Percentiles rank a stretch among this genome's conserved stretches.
Conservation (phyloP, 92 coral and sea anemone genomes). For the Anthopleura xanthogrammica region DNA sequence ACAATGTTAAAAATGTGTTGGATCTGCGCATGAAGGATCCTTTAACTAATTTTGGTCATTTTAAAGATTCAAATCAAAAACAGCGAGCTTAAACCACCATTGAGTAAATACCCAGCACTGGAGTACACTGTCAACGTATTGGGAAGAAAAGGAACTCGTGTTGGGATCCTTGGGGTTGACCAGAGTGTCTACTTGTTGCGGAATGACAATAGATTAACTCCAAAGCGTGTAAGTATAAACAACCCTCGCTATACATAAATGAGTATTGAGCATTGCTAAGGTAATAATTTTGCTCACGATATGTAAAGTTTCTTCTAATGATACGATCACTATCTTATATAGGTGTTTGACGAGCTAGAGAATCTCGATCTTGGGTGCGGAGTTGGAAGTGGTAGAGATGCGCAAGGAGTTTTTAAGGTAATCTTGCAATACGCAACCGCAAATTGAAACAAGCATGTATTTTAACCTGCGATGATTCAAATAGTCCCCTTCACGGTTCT, state of each 20-base stretch:
- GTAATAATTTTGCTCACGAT: no score
- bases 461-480: neutral
- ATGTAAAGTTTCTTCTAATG: no score
- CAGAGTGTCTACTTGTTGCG: slow-evolving; percentile 85
- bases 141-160: slow-evolving; percentile 62
- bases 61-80: neutral
- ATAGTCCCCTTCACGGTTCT: no score
- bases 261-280: no score
- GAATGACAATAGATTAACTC: slow-evolving; percentile 71
- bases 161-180: slow-evolving; percentile 84
- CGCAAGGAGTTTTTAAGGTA: slow-evolving; percentile 67
- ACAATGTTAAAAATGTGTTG: no score
- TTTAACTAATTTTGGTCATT: no score
- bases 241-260: no score
- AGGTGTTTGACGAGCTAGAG: slow-evolving; percentile 72
- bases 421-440: neutral
- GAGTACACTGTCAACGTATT: slow-evolving; percentile 26
- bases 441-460: neutral
- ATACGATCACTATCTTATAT: neutral
- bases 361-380: slow-evolving; percentile 89
- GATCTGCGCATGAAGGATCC: no score
- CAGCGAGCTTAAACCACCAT: no score
- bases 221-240: slow-evolving; percentile 53
- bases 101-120: neutral
- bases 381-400: slow-evolving; percentile 71